A percentile compares a stretch with the other conserved stretches of the same genome.
Evolutionary conservation across 2,888 invertebrate species (phyloP).

Genomic region (Seira ritae): DNA sequence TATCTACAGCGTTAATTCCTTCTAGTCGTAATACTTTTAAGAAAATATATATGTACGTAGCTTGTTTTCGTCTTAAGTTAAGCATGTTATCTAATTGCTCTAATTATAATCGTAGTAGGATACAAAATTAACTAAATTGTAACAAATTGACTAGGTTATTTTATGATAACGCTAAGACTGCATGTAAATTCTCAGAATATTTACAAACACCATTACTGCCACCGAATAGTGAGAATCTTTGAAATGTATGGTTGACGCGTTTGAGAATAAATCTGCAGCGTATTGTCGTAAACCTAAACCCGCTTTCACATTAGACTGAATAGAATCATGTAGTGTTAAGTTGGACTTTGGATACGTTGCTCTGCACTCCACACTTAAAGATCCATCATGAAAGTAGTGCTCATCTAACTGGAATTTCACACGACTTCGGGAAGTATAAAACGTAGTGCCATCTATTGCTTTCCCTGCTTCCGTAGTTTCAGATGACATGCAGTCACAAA

Average conservation of each 20-base stretch:
- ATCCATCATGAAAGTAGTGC: conserved; percentile 69
- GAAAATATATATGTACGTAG: no score
- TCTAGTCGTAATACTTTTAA: no score
- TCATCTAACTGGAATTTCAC: conserved; percentile 69
- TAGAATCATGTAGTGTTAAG: conserved; percentile 57
- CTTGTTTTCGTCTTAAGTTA: no score
- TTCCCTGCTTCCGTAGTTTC: conserved; percentile 65
- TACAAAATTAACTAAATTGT: no score
- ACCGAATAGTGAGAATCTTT: neutral
- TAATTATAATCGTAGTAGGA: no score
- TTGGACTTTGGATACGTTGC: conserved; percentile 66
- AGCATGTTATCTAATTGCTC: no score
- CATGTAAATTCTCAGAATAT: neutral
- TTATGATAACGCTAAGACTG: no score
- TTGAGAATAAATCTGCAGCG: conserved; percentile 50
- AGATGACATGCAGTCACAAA: conserved; percentile 65
- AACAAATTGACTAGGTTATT: no score
- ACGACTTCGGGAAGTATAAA: conserved; percentile 63
- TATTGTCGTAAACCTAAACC: conserved; percentile 67
- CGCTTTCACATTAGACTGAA: conserved; percentile 69
- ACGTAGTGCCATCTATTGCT: conserved; percentile 69
- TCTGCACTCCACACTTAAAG: conserved; percentile 65
- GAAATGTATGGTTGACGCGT: neutral
- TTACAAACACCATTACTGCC: neutral
- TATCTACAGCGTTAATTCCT: no score